Evolutionary conservation across 1,140 invertebrate species (phyloP), one percentile per base, ranked within the genome.

Genomic region (Propsilocerus akamusi): DNA sequence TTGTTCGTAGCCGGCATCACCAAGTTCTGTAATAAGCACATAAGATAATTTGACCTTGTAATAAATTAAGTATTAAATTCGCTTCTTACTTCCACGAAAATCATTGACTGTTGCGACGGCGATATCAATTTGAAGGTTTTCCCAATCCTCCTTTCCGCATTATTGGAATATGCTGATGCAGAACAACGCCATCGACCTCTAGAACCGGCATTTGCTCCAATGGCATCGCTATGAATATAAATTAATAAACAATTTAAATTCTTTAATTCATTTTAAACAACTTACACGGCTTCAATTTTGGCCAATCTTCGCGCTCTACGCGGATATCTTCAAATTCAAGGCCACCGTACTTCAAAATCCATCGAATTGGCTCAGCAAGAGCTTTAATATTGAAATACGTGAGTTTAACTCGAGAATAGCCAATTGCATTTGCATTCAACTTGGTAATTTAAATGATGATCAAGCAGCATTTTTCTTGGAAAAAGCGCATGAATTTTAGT

Each of bases 151-250:
- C 50, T 71, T 71, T 1, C 81, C 82, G 69, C 26, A 62, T 68
- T 49, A 86, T 81, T n/a, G 81, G 72, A 6, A 67, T 55, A 28
- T 73, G 74, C 59, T 85, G 80, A 55, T 71, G 63, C 3, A 75
- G 57, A 17, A 63, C 57, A 55, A 76, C 74, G 1, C 75, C 81
- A 56, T 83, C 75, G 14, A 78, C 60, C 57, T 80, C 76, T 26
- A 85, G 58, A 11, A 81, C 61, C 0, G 82, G 83, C 8, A 81
- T 58, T 58, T 81, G 74, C 2, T 80, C 80, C 58, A 76, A 80
- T 4, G 80, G 80, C 61, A 71, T 75, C 4, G 60, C 77, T 79
- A 64, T 25, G 28, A 8, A 28, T 30, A 30, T 23, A 52, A 37
- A 26, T 28, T 25, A 17, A 3, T 30, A n/a, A 11, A 11, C 28